Base-by-base conservation (phyloP, 2,888 invertebrate species). In the Hydropsyche betteni region DNA sequence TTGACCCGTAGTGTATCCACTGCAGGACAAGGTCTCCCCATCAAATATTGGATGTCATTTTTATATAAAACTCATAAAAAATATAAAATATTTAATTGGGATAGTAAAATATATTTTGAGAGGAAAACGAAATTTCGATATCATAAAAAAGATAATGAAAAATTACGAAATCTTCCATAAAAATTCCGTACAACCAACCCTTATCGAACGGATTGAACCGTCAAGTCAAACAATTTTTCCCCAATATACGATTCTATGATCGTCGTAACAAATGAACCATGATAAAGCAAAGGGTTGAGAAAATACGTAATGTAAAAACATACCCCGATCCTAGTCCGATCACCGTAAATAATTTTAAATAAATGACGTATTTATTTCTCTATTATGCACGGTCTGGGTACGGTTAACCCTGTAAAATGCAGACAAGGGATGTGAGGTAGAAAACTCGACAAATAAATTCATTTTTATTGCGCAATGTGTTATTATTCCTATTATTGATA, bases 281-380 rank as follows among this genome's bases (percentile, higher is more conserved):
- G 36, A 36, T 55, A 7, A 8, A 12, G 64, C 64, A 34, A 64
- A 36, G 64, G 64, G 64, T 64, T 64, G 44, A 8, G 10, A 44
- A 44, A 64, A 64, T n/a, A 36, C 36, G 3, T 34, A 34, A 12
- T 16, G 61, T 51, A 55, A 14, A 55, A 14, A 55, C 12, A 12
- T 24, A 44, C 61, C 58, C 61, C 14, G 33, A 44, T 44, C 44
- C 44, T 44, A 44, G 44, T 44, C 44, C 44, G 44, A 51, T 24
- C 33, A 50, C 69, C 76, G 76, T 76, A 50, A n/a, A 61, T 74
- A 76, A 74, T 76, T 76, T 50, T 50, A 76, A 61, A 76, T 76
- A 76, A 76, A 76, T 74, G 76, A 74, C 69, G 16, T 76, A 61
- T 70, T 58, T 72, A 58, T 61, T 55, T 36, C 50, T 72, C 72